Base-by-base conservation (phyloP, 2,113 vertebrate species). In the Acanthochromis polyacanthus region DNA sequence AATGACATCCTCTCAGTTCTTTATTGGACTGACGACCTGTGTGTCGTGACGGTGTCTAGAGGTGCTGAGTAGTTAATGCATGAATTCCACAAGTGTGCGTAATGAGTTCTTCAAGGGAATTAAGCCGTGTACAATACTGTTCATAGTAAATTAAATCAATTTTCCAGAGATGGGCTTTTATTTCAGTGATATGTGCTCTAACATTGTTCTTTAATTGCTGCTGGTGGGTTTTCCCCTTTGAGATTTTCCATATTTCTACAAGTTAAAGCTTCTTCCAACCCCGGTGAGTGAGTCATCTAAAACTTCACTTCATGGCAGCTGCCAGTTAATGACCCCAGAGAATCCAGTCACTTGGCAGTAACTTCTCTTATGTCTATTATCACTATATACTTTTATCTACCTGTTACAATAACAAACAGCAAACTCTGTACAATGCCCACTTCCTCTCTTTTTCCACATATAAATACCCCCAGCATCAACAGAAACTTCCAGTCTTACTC, bases 151-250 rank as follows among this genome's bases (percentile, higher is more conserved):
- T 73, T 14, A 20, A 56, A 74, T 45, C 4, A 19, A 25, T 15
- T 52, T 25, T 61, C 32, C 50, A 15, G 10, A 58, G 17, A 48
- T 36, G 40, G 15, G 20, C 23, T 71, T 69, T 50, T 4, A 68
- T 60, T 38, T 61, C 17, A 16, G 7, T 17, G 3, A 45, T 20
- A 55, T 57, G 30, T 45, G 23, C 40, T 50, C 17, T 36, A 38
- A 28, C 55, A 7, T 43, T 50, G 46, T 8, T 23, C 20, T 38
- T 1, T 1, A 60, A 63, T 14, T 32, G 66, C 22, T 38, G 61
- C 50, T 77, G 40, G 6, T 48, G 60, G 62, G 1, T 74, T 79
- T 66, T 66, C 45, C 55, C 50, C 51, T 59, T 28, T 64, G 15
- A 77, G 38, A 73, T 28, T 48, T 43, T 53, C 38, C 25, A 80